Conservation (phyloP, 2,888 invertebrate species). For the Octonoba sinensis region DNA sequence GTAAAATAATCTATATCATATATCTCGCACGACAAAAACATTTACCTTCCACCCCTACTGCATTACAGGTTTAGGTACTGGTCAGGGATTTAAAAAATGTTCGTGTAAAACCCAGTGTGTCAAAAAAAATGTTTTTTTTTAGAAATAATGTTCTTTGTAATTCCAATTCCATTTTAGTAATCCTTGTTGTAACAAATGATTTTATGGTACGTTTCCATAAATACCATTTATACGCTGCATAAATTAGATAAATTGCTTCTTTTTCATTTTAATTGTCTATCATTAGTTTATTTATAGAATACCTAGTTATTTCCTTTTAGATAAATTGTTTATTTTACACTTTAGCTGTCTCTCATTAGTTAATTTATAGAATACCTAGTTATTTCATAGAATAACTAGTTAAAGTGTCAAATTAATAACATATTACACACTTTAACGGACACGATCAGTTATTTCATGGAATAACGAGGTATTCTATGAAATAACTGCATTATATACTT, state of each 20-base stretch:
- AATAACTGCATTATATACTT: slow-evolving; percentile 53
- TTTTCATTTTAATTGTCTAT: slow-evolving; percentile 44
- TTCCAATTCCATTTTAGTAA: no score
- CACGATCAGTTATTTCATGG: slow-evolving; percentile 56
- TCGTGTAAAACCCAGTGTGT: slow-evolving; percentile 53
- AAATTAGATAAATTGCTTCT: slow-evolving; percentile 45
- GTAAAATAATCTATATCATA: no score
- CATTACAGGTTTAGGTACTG: slow-evolving; percentile 52
- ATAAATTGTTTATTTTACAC: slow-evolving; percentile 33
- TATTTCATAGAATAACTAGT: slow-evolving; percentile 14
- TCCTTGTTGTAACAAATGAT: slow-evolving; percentile 34
- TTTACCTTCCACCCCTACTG: no score
- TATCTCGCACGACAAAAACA: no score
- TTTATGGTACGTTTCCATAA: slow-evolving; percentile 42
- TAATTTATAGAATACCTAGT: background rate
- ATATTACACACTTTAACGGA: slow-evolving; percentile 59
- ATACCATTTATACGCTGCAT: slow-evolving; percentile 44
- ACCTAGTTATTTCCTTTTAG: no score
- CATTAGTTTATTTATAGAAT: slow-evolving; percentile 21
- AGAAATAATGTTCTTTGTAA: no score
- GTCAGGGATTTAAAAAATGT: slow-evolving; percentile 52
- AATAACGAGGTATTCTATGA: slow-evolving; percentile 54
- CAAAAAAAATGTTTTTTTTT: no score
- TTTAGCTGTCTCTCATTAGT: background rate
- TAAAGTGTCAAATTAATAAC: slow-evolving; percentile 53